These are phyloP conservation scores for Aspidapion aeneum DNA, from an alignment of 2,888 invertebrate genomes.

Conservation along the genomic window DNA sequence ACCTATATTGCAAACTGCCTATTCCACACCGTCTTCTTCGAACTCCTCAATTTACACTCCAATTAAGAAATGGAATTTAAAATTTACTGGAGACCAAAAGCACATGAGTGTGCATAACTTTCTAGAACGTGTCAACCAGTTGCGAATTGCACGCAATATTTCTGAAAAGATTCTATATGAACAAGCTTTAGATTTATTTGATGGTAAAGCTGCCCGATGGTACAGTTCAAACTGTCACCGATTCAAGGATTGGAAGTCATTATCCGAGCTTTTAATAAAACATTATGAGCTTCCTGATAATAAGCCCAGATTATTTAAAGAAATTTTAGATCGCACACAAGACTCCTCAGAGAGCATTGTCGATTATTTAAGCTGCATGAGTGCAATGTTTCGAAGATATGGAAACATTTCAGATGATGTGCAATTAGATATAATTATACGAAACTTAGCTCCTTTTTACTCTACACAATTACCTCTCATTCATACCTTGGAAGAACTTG, in stretches of 20 bases:
- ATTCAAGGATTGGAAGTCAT: neutral
- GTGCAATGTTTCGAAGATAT: neutral
- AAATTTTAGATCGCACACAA: constrained; percentile 10
- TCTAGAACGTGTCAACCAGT: constrained; percentile 4
- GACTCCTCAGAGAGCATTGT: neutral
- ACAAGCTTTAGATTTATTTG: too few relatives aligned
- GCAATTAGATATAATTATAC: neutral
- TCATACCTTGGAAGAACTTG: neutral
- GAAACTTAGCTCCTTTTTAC: too few relatives aligned
- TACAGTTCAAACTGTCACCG: too few relatives aligned
- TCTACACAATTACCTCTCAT: too few relatives aligned
- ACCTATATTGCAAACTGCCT: too few relatives aligned
- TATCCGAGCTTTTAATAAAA: neutral
- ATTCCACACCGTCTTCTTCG: too few relatives aligned
- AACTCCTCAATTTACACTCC: too few relatives aligned
- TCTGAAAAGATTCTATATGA: too few relatives aligned
- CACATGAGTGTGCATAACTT: neutral
- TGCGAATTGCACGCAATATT: constrained; percentile 1
- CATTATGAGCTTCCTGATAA: constrained; percentile 10
- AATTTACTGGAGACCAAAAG: constrained; percentile 1
- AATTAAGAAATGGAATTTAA: too few relatives aligned
- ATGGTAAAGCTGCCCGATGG: too few relatives aligned
- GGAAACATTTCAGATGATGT: neutral
- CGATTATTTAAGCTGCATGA: neutral
- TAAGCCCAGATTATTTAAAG: constrained; percentile 4